Evolutionary conservation across 2,888 invertebrate genomes (phyloP), one percentile per base, ranked within the genome.

Genomic region (Leptodirus hochenwartii): DNA sequence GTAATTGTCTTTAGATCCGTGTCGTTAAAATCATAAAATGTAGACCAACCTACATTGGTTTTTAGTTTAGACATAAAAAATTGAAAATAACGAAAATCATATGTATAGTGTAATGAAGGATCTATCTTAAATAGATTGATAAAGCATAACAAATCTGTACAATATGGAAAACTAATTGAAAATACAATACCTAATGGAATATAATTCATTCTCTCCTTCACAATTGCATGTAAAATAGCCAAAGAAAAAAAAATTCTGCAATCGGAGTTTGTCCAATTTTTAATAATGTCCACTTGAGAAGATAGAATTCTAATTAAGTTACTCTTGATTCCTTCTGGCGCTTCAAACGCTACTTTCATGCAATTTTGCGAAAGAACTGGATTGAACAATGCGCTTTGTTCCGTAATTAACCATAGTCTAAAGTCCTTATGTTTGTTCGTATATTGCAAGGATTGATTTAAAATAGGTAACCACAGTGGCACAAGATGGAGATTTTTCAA

Each of bases 201-300:
- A 52, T 77, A 96, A 29, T 77, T 81, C 34, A 95, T 64, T 22
- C 98, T 64, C 55, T 98, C 96, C 51, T 82, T 81, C 29, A 90
- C 63, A 9, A 93, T 62, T 1, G 95, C 88, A 52, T 95, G 91
- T 32, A 85, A 62, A 66, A 82, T 79, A 37, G 90, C 76, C 10
- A 93, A 57, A 4, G 80, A 72, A 43, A 95, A 72, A 32, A 79
- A 63, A 29, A 71, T 64, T 38, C 51, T 17, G 50, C 43, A 25
- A 44, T 50, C 6, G 47, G 39, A 36, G 49, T 46, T 32, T 34
- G 20, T 5, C 34, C n/a, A 25, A 31, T 49, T 46, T 9, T 49
- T 33, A 34, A 49, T 53, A 37, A 46, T 45, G 12, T 58, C 54
- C 9, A 62, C 63, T 71, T 81, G 85, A 29, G 73, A 66, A 17